Evolutionary conservation across 2,113 vertebrate species (phyloP), one percentile per base, ranked within the genome.

Genomic region (Morone saxatilis): DNA sequence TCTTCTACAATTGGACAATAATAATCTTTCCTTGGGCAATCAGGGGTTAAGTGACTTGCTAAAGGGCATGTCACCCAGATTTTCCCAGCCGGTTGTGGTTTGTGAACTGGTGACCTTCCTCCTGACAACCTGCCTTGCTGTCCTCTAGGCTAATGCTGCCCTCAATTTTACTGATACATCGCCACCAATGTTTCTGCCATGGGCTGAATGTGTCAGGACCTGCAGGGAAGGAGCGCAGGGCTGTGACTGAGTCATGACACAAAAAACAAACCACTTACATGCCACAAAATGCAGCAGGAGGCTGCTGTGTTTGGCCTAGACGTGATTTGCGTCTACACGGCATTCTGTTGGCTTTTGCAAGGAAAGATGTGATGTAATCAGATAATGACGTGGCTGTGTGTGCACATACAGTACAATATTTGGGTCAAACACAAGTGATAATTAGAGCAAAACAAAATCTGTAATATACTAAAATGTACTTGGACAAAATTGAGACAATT

Each of bases 41-140:
- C 60, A 68, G 45, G 76, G 90, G 90, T 89, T 81, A 90, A 90
- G 81, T 83, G 87, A 76, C 73, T 88, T 65, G 79, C 85, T 85
- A 71, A 75, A 59, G 86, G 86, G 81, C 86, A 86, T 31, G 88
- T 87, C 86, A 84, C 60, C 17, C 67, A 77, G 83, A 87, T 86
- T 89, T 81, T 81, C 84, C 78, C 81, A 84, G 79, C 43, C 48
- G 38, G 83, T 62, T 38, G 31, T 78, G 71, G 86, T 71, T 76
- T 43, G 54, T 83, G 82, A 90, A 89, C 90, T 48, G 82, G 40
- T 91, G 87, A 92, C 92, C 92, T 91, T 84, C 73, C 67, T 82
- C 31, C 72, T 76, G 83, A 88, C 85, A 80, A 85, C 87, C 83
- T 89, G 89, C 81, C 79, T 75, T 0, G 54, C 83, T 10, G 38